Base-by-base conservation (phyloP, 2,797 vertebrate species). In the Mallotus villosus region DNA sequence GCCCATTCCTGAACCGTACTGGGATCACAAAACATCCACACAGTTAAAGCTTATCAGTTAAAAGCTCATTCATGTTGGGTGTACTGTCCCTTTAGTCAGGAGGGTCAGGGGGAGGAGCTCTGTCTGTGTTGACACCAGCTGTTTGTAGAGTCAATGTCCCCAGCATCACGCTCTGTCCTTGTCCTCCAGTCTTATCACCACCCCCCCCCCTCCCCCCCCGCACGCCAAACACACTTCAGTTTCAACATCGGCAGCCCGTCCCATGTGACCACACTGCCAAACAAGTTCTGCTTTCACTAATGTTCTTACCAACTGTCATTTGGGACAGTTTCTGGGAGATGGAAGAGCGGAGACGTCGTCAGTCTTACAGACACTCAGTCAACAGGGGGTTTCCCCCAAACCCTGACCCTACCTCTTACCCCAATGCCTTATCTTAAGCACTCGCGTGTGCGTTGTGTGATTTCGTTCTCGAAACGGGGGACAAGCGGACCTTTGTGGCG, bases 231-330 rank as follows among this genome's bases (percentile, higher is more conserved):
- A 74, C 59, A 41, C 37, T 11, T 2, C 5, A 37, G 59, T 70
- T 72, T 74, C 71, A 70, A 74, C 61, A 78, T 73, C 59, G 12
- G 16, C 46, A 57, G 67, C 37, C 24, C 17, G 32, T 41, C 27
- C 37, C 49, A 57, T 14, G 37, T 34, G 19, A n/a, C 4, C 17
- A 16, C 3, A 19, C 21, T 8, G 61, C 62, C 32, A 22, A 22
- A 53, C 17, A 67, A 16, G 67, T 49, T 62, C 14, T 49, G 59
- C 22, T 51, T 53, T 53, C 51, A 53, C 37, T 41, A 14, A 41
- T 11, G 37, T 41, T 41, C 37, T 41, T 41, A 41, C 9, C 37
- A 34, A 34, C 32, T 34, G 5, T 34, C 7, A 5, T 34, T 34
- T 34, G 32, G 32, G 32, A 34, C 32, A 34, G 32, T 34, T 34